These are phyloP conservation scores for Pachymerium ferrugineum DNA, from an alignment of 2,888 invertebrate species.

Conservation along the genomic window DNA sequence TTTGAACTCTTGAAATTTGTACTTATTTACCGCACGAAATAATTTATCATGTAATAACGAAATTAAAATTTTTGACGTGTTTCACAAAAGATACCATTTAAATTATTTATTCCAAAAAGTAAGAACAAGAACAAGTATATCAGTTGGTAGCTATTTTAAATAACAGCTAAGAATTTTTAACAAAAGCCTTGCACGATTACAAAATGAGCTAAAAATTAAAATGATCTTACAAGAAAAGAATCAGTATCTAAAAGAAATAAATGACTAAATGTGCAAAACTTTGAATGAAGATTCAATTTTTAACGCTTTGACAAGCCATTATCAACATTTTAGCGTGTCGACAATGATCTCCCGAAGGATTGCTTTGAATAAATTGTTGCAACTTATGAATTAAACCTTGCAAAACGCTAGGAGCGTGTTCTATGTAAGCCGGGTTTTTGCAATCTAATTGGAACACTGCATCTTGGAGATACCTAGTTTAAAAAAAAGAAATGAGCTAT, in stretches of 20 bases:
- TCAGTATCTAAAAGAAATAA: background rate
- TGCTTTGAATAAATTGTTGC: constrained; percentile 59
- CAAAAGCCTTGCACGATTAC: constrained; percentile 1
- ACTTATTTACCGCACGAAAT: background rate
- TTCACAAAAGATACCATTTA: no score
- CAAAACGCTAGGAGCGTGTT: constrained; percentile 74
- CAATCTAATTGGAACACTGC: constrained; percentile 76
- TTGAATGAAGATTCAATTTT: background rate
- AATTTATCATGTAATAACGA: background rate
- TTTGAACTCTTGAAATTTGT: background rate
- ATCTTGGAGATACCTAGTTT: constrained; percentile 73
- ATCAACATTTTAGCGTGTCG: constrained; percentile 64
- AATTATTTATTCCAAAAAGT: background rate
- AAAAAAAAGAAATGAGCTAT: background rate
- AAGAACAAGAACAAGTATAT: background rate
- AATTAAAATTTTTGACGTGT: no score
- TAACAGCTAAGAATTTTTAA: background rate
- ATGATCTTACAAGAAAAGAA: background rate
- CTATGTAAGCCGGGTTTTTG: constrained; percentile 68
- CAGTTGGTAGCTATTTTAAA: background rate
- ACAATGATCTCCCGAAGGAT: constrained; percentile 61
- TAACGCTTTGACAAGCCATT: constrained; percentile 55
- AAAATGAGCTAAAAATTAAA: background rate
- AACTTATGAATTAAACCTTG: constrained; percentile 70
- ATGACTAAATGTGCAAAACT: background rate